Evolutionary conservation across 1,140 invertebrate genomes (phyloP).

Genomic region (Euwallacea similis): DNA sequence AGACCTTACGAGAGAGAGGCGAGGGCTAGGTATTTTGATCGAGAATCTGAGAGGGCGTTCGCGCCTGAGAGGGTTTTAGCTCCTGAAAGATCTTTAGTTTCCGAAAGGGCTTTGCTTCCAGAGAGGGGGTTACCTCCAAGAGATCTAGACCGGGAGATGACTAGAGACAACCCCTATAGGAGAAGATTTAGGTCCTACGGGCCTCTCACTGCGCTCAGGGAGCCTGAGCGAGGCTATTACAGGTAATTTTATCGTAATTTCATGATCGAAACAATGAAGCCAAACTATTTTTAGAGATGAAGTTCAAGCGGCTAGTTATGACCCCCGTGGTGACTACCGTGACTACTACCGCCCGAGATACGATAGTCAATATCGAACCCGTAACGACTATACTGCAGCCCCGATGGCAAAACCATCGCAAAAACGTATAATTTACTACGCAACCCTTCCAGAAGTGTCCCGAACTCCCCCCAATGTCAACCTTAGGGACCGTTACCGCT

Average conservation of each 20-base stretch:
- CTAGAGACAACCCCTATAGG: neutral
- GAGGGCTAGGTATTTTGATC: slow-evolving; percentile 37
- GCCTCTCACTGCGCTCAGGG: neutral
- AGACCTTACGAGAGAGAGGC: slow-evolving; percentile 33
- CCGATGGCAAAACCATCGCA: slow-evolving; percentile 39
- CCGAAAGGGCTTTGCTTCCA: neutral
- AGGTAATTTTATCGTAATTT: slow-evolving; percentile 15
- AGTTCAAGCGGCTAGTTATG: slow-evolving; percentile 12
- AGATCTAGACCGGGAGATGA: neutral
- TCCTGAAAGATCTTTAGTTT: no score
- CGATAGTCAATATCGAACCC: slow-evolving; percentile 24
- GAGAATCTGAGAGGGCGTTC: slow-evolving; percentile 16
- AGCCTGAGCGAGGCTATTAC: slow-evolving; percentile 5
- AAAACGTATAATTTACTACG: slow-evolving; percentile 56
- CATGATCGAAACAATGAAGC: neutral
- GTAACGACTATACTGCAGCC: slow-evolving; percentile 7
- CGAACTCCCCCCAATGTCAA: slow-evolving; percentile 51
- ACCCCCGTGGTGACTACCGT: slow-evolving; percentile 6
- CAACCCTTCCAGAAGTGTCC: slow-evolving; percentile 57
- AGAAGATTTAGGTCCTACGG: slow-evolving; percentile 18
- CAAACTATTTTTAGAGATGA: slow-evolving; percentile 28
- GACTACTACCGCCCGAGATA: slow-evolving; percentile 25
- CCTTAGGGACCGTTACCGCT: slow-evolving; percentile 39
- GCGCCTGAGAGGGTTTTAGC: no score
- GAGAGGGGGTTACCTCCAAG: neutral